Conservation (phyloP, 2,113 vertebrate species). For the Eulacestoma nigropectus region DNA sequence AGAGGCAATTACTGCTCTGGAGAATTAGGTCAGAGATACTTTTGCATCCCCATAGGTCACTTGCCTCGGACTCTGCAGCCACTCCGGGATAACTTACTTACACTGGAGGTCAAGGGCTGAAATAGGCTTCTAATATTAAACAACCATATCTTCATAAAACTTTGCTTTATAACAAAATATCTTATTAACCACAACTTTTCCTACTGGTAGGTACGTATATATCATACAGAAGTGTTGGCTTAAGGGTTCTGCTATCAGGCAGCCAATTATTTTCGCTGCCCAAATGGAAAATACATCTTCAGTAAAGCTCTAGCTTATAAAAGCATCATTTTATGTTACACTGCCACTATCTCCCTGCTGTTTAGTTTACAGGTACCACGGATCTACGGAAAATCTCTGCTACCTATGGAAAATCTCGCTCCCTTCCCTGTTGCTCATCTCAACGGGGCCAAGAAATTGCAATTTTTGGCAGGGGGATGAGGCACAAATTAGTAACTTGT, state of each 20-base stretch:
- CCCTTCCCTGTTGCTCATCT: conserved; percentile 24
- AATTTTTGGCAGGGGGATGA: conserved; percentile 3
- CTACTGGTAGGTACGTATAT: conserved; percentile 55
- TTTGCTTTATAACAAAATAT: conserved; percentile 80
- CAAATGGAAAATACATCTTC: conserved; percentile 48
- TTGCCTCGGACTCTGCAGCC: background rate
- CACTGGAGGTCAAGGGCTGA: conserved; percentile 35
- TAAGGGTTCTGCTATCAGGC: conserved; percentile 50
- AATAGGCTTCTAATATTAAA: conserved; percentile 71
- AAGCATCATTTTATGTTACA: conserved; percentile 24
- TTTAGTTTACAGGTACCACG: background rate
- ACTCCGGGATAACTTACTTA: conserved; percentile 10
- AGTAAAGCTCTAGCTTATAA: conserved; percentile 49
- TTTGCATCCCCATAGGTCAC: background rate
- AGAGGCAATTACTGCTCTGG: background rate
- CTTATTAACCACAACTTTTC: conserved; percentile 71
- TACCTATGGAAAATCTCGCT: conserved; percentile 1
- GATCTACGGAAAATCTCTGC: background rate
- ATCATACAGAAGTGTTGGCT: conserved; percentile 64
- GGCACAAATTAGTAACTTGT: background rate
- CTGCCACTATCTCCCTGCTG: background rate
- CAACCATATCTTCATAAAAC: conserved; percentile 75
- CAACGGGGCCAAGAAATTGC: background rate
- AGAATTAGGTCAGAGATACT: conserved; percentile 27
- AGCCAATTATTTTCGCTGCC: conserved; percentile 40